Evolutionary conservation across 2,888 invertebrate genomes (phyloP).

Genomic region (Cremastinae sp.): DNA sequence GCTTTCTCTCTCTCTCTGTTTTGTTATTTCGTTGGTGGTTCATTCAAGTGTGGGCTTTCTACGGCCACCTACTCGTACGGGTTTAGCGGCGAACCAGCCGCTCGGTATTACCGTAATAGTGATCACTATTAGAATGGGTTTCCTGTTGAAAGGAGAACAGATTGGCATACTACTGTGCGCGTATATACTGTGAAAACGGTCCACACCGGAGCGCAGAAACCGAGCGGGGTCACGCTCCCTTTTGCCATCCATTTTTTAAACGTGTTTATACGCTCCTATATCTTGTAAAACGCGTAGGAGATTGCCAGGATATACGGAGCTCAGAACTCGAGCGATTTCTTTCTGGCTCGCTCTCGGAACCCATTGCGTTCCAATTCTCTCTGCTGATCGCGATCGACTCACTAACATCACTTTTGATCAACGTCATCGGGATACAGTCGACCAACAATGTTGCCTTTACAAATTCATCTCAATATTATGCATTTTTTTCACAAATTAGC

Average conservation of each 20-base stretch:
- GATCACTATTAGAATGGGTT: constrained; percentile 68
- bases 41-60: constrained; percentile 47
- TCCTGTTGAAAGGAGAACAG: constrained; percentile 75
- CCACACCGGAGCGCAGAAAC: constrained; percentile 42
- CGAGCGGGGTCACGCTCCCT: constrained; percentile 59
- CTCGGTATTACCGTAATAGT: constrained; percentile 47
- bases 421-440: no score
- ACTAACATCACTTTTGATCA: no score
- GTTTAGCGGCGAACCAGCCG: constrained; percentile 33
- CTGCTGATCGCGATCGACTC: no score
- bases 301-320: constrained; percentile 39
- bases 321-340: constrained; percentile 9
- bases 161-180: constrained; percentile 64
- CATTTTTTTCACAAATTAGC: no score
- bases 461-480: no score
- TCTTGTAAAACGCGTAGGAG: constrained; percentile 50
- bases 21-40: not conserved
- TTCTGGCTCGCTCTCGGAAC: not conserved
- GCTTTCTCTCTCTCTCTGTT: not conserved
- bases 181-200: constrained; percentile 61
- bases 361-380: no score
- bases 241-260: constrained; percentile 44
- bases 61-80: constrained; percentile 45
- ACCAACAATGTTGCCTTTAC: no score
- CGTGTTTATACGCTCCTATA: constrained; percentile 4